Percentiles rank a stretch among this genome's conserved stretches.
Evolutionary conservation across 92 coral and sea anemone genomes (phyloP).

Genomic region (Zoanthus sociatus): DNA sequence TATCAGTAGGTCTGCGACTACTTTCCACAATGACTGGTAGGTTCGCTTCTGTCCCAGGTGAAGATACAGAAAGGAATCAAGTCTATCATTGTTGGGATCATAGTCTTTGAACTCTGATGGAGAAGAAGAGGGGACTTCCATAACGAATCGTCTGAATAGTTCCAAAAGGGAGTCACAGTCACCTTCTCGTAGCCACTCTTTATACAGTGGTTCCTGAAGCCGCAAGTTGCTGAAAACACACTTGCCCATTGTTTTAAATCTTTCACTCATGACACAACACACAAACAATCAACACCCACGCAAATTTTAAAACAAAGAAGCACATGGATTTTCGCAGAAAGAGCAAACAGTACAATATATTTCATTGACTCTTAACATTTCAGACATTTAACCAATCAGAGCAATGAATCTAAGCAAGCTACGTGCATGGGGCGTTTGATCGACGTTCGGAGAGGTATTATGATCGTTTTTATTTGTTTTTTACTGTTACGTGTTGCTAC

Average conservation of each 20-base stretch:
- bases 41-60: slow-evolving; percentile 38
- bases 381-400: slow-evolving; percentile 9
- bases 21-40: slow-evolving; percentile 30
- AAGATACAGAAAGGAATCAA: slow-evolving; percentile 52
- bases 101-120: slow-evolving; percentile 54
- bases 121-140: slow-evolving; percentile 42
- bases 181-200: too few relatives aligned
- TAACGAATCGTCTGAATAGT: slow-evolving; percentile 28
- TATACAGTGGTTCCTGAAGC: too few relatives aligned
- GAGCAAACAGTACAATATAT: slow-evolving; percentile 38
- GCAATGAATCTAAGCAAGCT: slow-evolving; percentile 23
- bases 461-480: too few relatives aligned
- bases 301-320: too few relatives aligned
- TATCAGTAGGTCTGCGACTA: slow-evolving; percentile 36
- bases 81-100: slow-evolving; percentile 44
- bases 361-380: slow-evolving; percentile 45
- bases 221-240: slow-evolving; percentile 63
- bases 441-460: slow-evolving; percentile 44
- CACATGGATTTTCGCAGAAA: slow-evolving; percentile 54
- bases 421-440: slow-evolving; percentile 49
- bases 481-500: too few relatives aligned
- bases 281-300: too few relatives aligned
- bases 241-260: slow-evolving; percentile 65
- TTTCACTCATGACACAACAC: too few relatives aligned
- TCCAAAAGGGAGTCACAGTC: slow-evolving; percentile 44